phyloP scores from a whole-genome alignment of 2,888 invertebrate species.

The Sphaeridia pumilis region DNA sequence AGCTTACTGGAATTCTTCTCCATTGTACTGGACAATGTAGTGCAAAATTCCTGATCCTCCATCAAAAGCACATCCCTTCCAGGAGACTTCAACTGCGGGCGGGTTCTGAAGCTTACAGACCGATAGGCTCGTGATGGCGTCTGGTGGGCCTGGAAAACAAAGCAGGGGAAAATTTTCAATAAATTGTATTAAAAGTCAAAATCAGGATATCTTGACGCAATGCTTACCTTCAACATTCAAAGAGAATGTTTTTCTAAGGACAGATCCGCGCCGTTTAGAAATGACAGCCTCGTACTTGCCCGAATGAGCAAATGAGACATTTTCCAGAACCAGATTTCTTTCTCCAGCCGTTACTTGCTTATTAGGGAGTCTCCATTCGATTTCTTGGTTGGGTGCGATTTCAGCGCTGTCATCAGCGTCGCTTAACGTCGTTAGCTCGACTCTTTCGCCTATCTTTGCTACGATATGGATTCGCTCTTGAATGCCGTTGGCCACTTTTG shows the following conservation, averaged over 20 bases:
- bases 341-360: neutral
- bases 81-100: slow-evolving; percentile 8
- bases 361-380: slow-evolving; percentile 11
- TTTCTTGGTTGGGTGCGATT: neutral
- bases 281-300: slow-evolving; percentile 4
- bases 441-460: slow-evolving; percentile 3
- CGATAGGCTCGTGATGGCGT: too few relatives aligned
- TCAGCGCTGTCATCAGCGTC: neutral
- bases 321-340: neutral
- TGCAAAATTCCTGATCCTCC: slow-evolving; percentile 5
- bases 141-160: too few relatives aligned
- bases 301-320: slow-evolving; percentile 6
- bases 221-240: slow-evolving; percentile 11
- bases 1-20: slow-evolving; percentile 1
- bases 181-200: too few relatives aligned
- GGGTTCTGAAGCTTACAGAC: too few relatives aligned
- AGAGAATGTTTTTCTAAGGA: slow-evolving; percentile 5
- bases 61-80: slow-evolving; percentile 12
- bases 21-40: slow-evolving; percentile 1
- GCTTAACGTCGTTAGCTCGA: neutral
- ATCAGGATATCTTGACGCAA: too few relatives aligned
- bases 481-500: too few relatives aligned
- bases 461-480: too few relatives aligned
- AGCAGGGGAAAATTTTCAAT: too few relatives aligned
- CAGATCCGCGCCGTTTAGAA: neutral